phyloP scores from a whole-genome alignment of 2,888 invertebrate species.

The Drosophila buzzatii region DNA sequence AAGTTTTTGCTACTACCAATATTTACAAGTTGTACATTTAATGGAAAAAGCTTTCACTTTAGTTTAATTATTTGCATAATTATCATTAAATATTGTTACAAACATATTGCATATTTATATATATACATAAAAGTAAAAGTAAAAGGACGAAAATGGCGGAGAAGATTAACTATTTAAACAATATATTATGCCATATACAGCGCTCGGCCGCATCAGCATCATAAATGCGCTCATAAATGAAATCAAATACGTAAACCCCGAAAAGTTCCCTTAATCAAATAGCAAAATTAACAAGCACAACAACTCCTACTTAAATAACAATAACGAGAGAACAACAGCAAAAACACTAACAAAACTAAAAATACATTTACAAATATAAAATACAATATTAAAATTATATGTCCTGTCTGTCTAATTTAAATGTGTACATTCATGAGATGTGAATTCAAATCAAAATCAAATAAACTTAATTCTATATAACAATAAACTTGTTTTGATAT shows the following conservation, averaged over 20 bases:
- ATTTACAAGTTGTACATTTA: slow-evolving; percentile 77
- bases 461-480: slow-evolving; percentile 35
- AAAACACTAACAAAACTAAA: slow-evolving; percentile 53
- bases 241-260: slow-evolving; percentile 65
- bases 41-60: slow-evolving; percentile 79
- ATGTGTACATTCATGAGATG: slow-evolving; percentile 74
- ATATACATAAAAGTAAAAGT: background rate
- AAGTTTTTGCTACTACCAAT: slow-evolving; percentile 80
- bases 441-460: slow-evolving; percentile 77
- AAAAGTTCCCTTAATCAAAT: slow-evolving; percentile 32
- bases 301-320: slow-evolving; percentile 28
- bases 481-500: slow-evolving; percentile 12
- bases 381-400: slow-evolving; percentile 59
- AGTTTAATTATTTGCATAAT: slow-evolving; percentile 79
- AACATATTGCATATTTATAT: slow-evolving; percentile 78
- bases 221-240: slow-evolving; percentile 34
- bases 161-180: slow-evolving; percentile 53
- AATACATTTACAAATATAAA: slow-evolving; percentile 42
- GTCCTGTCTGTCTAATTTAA: slow-evolving; percentile 79
- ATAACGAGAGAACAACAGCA: slow-evolving; percentile 32
- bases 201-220: slow-evolving; percentile 56
- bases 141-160: background rate
- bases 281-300: slow-evolving; percentile 45
- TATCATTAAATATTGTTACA: slow-evolving; percentile 74
- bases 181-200: slow-evolving; percentile 71